Evolutionary conservation across 2,888 invertebrate genomes (phyloP).

Genomic region (Lasioglossum villosulum): DNA sequence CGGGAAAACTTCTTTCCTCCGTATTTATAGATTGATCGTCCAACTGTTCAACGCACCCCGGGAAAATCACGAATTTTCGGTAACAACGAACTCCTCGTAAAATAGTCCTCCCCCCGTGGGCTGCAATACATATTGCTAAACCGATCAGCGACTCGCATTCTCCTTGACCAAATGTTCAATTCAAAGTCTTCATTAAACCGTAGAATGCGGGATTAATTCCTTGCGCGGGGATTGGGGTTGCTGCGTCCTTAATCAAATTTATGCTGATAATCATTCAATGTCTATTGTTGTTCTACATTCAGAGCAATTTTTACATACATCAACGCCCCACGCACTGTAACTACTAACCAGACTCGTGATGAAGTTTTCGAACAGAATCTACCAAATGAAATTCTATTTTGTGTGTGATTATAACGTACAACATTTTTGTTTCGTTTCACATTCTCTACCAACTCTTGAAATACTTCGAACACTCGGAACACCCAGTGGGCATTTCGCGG

Average conservation of each 20-base stretch:
- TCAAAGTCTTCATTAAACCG: neutral
- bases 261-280: neutral
- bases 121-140: neutral
- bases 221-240: neutral
- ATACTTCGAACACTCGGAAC: neutral
- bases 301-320: neutral
- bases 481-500: neutral
- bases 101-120: neutral
- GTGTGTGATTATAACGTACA: accelerated
- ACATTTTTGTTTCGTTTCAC: neutral
- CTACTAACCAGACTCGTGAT: neutral
- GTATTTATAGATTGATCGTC: neutral
- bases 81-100: neutral
- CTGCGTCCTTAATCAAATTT: neutral
- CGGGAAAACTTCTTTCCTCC: neutral
- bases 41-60: slow-evolving; percentile 1
- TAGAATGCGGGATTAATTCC: neutral
- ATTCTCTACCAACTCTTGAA: neutral
- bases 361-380: too few species aligned
- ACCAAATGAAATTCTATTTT: neutral
- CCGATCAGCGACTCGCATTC: neutral
- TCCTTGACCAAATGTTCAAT: neutral
- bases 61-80: neutral
- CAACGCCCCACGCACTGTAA: neutral
- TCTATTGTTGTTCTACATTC: neutral